Evolutionary conservation across 2,797 vertebrate species (phyloP).

Genomic region (Vultur gryphus): DNA sequence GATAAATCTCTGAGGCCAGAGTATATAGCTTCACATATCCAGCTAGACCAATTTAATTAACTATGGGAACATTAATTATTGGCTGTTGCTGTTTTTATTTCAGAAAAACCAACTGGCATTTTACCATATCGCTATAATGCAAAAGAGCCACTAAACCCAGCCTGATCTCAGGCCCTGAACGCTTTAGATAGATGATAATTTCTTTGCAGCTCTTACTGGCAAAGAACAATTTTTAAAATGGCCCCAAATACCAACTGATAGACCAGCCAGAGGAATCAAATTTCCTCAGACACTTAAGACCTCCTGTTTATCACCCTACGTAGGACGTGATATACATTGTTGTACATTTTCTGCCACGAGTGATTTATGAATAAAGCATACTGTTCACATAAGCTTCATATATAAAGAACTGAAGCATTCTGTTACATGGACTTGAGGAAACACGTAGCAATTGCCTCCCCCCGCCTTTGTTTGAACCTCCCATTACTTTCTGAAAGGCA

Average conservation of each 20-base stretch:
- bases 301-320: neutral
- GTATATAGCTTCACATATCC: neutral
- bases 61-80: neutral
- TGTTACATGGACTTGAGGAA: neutral
- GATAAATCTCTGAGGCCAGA: neutral
- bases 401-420: neutral
- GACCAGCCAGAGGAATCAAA: neutral
- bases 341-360: neutral
- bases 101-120: neutral
- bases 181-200: neutral
- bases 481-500: fast-evolving
- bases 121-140: neutral
- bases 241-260: neutral
- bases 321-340: neutral
- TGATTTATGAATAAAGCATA: neutral
- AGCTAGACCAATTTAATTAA: neutral
- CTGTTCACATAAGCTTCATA: neutral
- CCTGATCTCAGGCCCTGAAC: neutral
- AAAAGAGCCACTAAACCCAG: neutral
- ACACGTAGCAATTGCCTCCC: fast-evolving
- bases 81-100: neutral
- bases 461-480: no score
- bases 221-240: neutral
- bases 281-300: neutral
- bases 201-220: neutral